Evolutionary conservation across 2,113 vertebrate genomes (phyloP).

Genomic region (Mustelus asterias): DNA sequence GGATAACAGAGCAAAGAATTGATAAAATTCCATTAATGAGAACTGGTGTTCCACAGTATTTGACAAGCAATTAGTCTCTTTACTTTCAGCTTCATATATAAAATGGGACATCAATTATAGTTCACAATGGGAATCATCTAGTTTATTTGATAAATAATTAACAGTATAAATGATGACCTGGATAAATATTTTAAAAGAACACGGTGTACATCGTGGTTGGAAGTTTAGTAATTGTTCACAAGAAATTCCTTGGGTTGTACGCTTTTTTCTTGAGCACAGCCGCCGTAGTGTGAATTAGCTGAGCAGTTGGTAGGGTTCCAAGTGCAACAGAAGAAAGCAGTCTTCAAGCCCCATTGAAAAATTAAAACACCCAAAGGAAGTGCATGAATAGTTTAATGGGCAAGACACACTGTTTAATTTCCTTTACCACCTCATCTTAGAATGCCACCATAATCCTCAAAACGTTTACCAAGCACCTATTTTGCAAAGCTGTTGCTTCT

Average conservation of each 20-base stretch:
- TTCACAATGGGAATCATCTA: neutral
- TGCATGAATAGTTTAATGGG: slow-evolving; percentile 45
- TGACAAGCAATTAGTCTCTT: neutral
- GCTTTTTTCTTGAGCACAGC: neutral
- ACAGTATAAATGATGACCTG: neutral
- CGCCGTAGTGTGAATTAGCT: slow-evolving; percentile 36
- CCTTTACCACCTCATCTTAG: slow-evolving; percentile 35
- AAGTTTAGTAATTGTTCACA: neutral
- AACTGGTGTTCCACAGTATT: neutral
- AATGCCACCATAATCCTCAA: slow-evolving; percentile 40
- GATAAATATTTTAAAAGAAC: neutral
- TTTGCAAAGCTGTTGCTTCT: slow-evolving; percentile 41
- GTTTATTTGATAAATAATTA: slow-evolving; percentile 27
- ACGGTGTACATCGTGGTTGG: neutral
- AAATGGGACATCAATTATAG: neutral
- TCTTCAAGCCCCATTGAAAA: slow-evolving; percentile 26
- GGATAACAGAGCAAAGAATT: neutral
- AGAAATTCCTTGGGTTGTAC: neutral
- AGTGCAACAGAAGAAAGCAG: slow-evolving; percentile 32
- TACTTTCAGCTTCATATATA: neutral
- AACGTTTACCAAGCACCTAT: slow-evolving; percentile 42
- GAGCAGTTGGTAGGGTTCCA: slow-evolving; percentile 38
- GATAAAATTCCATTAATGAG: neutral
- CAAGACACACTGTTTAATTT: slow-evolving; percentile 42
- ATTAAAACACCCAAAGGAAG: slow-evolving; percentile 46